phyloP scores from a whole-genome alignment of 2,113 vertebrate genomes.

The Prochilodus magdalenae region DNA sequence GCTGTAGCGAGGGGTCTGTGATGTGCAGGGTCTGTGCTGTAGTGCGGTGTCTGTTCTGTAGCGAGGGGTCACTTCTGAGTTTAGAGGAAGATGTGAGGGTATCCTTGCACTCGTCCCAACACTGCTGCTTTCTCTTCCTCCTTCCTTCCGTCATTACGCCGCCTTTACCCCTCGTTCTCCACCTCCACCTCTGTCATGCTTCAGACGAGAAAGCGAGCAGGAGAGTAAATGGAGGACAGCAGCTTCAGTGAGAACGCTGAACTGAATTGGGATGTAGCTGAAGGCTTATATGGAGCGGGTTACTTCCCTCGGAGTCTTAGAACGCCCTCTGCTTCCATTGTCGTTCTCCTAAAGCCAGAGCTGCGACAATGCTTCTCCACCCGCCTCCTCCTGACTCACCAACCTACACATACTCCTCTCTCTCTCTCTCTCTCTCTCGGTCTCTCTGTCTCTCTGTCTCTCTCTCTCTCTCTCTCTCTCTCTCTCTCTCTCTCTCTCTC shows the following conservation, averaged over 20 bases:
- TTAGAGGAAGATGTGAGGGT: too few relatives aligned
- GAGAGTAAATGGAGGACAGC: neutral
- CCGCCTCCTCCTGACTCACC: conserved; percentile 18
- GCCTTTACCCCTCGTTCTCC: neutral
- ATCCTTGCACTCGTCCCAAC: neutral
- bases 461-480: conserved; percentile 13
- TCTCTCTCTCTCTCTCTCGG: too few relatives aligned
- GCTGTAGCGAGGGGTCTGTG: too few relatives aligned
- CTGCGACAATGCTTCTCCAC: neutral
- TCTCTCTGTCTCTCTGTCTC: too few relatives aligned
- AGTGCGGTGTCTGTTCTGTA: too few relatives aligned
- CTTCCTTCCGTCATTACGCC: conserved; percentile 21
- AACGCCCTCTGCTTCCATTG: conserved; percentile 29
- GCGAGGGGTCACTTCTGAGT: too few relatives aligned
- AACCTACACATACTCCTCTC: conserved; percentile 34
- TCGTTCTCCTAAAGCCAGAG: conserved; percentile 31
- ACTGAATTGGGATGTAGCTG: conserved; percentile 19
- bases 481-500: conserved; percentile 22
- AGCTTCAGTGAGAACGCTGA: neutral
- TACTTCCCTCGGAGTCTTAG: conserved; percentile 33
- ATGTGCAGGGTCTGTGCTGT: too few relatives aligned
- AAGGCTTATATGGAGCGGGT: neutral
- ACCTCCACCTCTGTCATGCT: conserved; percentile 5
- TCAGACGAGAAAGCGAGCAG: conserved; percentile 17
- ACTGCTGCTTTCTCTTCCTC: conserved; percentile 7